Base-by-base conservation (phyloP, 2,113 vertebrate genomes). In the Corythaixoides concolor region DNA sequence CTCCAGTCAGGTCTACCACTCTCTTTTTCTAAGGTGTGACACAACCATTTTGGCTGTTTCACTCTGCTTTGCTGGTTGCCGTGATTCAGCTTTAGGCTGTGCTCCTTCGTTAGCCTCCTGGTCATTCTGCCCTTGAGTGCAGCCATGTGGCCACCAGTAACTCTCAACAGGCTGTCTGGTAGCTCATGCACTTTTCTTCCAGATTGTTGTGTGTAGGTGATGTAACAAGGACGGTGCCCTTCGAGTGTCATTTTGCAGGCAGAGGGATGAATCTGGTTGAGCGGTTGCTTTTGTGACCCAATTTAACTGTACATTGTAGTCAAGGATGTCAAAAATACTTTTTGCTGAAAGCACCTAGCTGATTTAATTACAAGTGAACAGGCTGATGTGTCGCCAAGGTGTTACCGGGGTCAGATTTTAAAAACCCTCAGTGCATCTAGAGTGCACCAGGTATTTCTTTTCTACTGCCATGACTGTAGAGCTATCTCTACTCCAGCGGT, bases 31-130 rank as follows among this genome's bases (percentile, higher is more conserved):
- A 52, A 58, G 33, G 39, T 21, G 66, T 23, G 45, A 60, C 33
- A 70, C 56, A 53, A 50, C 14, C 50, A 35, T 0, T 43, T 28
- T 23, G 30, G 17, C 24, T 50, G 15, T 32, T 69, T 28, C 35
- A 20, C 39, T 59, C 68, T 85, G 58, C 21, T 69, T 43, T 37
- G 47, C 47, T 6, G 1, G 27, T 30, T 9, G 4, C 41, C 15
- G 4, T 49, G 33, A 62, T 26, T 35, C 43, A 41, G 0, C 21
- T 62, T 79, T 15, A 59, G 26, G 16, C 12, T 2, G 12, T 0
- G 0, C 9, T 86, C 32, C 67, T 55, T 64, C 18, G 0, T 1
- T 14, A 59, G 35, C 7, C 28, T 28, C 39, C 58, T 9, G 32
- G 12, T 39, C 33, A 12, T 41, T 75, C 21, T 75, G 79, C 17